A percentile compares a stretch with the other conserved stretches of the same genome.
phyloP scores from a whole-genome alignment of 2,888 invertebrate genomes.

The Argyra leucocephala region DNA sequence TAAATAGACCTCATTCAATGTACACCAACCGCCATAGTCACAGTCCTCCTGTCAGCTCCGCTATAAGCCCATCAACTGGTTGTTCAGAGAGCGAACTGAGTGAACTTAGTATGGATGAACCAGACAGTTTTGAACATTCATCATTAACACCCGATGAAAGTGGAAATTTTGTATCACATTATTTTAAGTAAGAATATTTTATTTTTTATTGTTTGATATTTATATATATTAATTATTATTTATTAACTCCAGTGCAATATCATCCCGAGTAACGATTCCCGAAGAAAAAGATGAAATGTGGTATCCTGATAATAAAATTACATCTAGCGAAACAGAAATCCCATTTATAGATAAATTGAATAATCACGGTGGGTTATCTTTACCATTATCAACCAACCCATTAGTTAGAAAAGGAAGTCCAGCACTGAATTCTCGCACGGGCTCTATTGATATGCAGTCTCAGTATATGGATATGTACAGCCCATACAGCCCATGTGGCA shows the following conservation, averaged over 20 bases:
- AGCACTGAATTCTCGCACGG: constrained; percentile 19
- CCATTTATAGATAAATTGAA: constrained; percentile 21
- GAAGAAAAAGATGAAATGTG: constrained; percentile 51
- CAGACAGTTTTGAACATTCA: constrained; percentile 48
- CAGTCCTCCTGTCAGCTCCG: constrained; percentile 46
- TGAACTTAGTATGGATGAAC: constrained; percentile 57
- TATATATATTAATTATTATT: not conserved
- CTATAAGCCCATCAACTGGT: constrained; percentile 53
- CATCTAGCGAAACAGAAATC: not conserved
- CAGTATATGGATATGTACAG: constrained; percentile 47
- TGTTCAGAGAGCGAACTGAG: constrained; percentile 61
- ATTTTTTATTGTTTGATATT: constrained; percentile 12
- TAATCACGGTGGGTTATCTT: constrained; percentile 18
- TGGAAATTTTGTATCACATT: constrained; percentile 30
- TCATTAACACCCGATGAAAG: constrained; percentile 54
- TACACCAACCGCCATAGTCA: constrained; percentile 40
- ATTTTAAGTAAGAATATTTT: constrained; percentile 31
- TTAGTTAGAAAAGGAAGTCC: constrained; percentile 23
- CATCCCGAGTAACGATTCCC: constrained; percentile 44
- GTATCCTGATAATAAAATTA: constrained; percentile 24
- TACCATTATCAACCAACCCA: constrained; percentile 17
- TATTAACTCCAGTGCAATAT: constrained; percentile 21
- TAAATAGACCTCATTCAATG: constrained; percentile 42
- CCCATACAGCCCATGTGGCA: constrained; percentile 47
- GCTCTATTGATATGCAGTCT: constrained; percentile 24